Evolutionary conservation across 2,888 invertebrate genomes (phyloP), one percentile per base, ranked within the genome.

Genomic region (Piscicola geometra): DNA sequence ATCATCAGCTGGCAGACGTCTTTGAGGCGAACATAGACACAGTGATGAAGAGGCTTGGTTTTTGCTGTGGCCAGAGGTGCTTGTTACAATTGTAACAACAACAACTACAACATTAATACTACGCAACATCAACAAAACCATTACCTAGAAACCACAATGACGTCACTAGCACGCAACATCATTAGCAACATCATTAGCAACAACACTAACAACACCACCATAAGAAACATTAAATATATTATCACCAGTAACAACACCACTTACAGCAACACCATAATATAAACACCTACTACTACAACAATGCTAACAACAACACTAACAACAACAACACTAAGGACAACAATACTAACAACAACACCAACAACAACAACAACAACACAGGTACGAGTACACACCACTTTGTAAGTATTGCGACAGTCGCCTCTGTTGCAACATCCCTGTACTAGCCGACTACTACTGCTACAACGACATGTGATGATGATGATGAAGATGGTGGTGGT

Each of bases 401-500:
- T 33, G 52, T 15, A 73, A 73, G 56, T 73, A 73, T 33, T 73
- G 73, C 35, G 73, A 73, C 60, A 73, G 73, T 64, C 60, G 73
- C 12, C 15, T 64, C 12, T 73, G 64, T 30, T 73, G 73, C 28
- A 73, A 73, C 64, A 73, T 73, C 21, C 73, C 73, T 21, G 73
- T 73, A 12, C 41, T 73, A 33, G 56, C 73, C 33, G 73, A 73
- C 36, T 73, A 73, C 52, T 73, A 64, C 64, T 64, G 32, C 25
- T 73, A 30, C 41, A 73, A 73, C 33, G 73, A 73, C 28, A 52
- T 30, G 73, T 73, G 21, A 28, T 64, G 21, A 64, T 64, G 9
- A 28, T 64, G 9, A 64, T 64, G 21, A 64, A 12, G 9, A 64
- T 64, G 9, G 21, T 64, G 21, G 21, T 64, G 9, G 21, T 64